Conservation (phyloP, 2,797 vertebrate genomes). For the Valencia hispanica region DNA sequence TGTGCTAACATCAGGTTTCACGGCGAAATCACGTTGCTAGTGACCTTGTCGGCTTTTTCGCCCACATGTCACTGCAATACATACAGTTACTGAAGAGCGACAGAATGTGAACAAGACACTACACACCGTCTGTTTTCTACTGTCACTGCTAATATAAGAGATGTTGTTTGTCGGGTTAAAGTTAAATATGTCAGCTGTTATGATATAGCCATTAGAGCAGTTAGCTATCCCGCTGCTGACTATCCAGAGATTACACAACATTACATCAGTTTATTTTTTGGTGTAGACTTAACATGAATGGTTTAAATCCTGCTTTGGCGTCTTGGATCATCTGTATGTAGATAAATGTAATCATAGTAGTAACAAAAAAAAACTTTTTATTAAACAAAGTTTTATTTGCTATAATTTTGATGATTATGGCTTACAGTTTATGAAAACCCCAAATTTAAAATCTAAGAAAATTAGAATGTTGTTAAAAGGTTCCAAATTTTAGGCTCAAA, state of each 20-base stretch:
- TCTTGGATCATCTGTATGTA: not conserved
- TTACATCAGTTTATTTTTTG: not conserved
- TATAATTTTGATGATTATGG: no score
- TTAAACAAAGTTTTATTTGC: no score
- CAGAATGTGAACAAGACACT: not conserved
- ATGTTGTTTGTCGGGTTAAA: not conserved
- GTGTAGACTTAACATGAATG: not conserved
- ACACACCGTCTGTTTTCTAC: rapidly evolving
- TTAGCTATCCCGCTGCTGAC: slow-evolving; percentile 26
- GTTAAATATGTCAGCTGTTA: not conserved
- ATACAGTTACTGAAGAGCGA: not conserved
- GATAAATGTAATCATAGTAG: not conserved
- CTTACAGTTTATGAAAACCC: no score
- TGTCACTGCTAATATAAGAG: rapidly evolving
- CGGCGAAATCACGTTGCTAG: slow-evolving; percentile 68
- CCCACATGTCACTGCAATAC: not conserved
- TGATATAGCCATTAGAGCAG: slow-evolving; percentile 13
- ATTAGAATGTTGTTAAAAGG: no score
- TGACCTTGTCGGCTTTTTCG: slow-evolving; percentile 73
- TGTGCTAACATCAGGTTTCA: slow-evolving; percentile 26
- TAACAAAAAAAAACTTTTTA: not conserved
- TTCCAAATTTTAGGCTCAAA: no score
- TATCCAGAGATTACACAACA: slow-evolving; percentile 19
- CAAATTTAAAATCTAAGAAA: no score
- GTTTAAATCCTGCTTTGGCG: not conserved